Base-by-base conservation (phyloP, 2,888 invertebrate species). In the Diogma glabrata region DNA sequence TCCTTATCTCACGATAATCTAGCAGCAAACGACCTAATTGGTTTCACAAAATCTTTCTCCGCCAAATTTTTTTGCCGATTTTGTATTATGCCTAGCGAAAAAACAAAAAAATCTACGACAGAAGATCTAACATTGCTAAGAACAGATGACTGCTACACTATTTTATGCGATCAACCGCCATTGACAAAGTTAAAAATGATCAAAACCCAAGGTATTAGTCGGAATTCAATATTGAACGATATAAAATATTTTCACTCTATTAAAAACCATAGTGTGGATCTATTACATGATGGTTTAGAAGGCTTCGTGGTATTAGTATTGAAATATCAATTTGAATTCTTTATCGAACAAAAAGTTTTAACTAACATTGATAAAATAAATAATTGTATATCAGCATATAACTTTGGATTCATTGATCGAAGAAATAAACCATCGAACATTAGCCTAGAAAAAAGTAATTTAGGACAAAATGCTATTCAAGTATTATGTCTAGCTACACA, bases 1-100 rank as follows among this genome's bases (percentile, higher is more conserved):
- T 46, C 46, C 9, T n/a, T 46, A 46, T n/a, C 46, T 24, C 47
- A 47, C 20, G 30, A 30, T 47, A 30, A 47, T 30, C 30, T 47
- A 12, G 47, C 28, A 19, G 47, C 28, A 30, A 30, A 47, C 17
- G 28, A 24, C 16, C 16, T 47, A 16, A 28, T 47, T 28, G 47
- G 47, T 47, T 47, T 47, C 12, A 30, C 47, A 12, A 28, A 30
- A 30, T 47, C 47, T 5, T 47, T 47, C 17, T 30, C 28, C n/a
- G 30, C 28, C 10, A 47, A 47, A 17, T 47, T 28, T 26, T 46
- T 28, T 10, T 47, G 47, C 14, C 10, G 47, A 28, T 47, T 47
- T 30, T 47, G 47, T 30, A 12, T 19, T 17, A 30, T 47, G 19
- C 30, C 47, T 26, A 47, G 30, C 8, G 47, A 30, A 16, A 20